These are phyloP conservation scores for Argya squamiceps DNA, from an alignment of 2,797 vertebrate genomes.

Conservation along the genomic window DNA sequence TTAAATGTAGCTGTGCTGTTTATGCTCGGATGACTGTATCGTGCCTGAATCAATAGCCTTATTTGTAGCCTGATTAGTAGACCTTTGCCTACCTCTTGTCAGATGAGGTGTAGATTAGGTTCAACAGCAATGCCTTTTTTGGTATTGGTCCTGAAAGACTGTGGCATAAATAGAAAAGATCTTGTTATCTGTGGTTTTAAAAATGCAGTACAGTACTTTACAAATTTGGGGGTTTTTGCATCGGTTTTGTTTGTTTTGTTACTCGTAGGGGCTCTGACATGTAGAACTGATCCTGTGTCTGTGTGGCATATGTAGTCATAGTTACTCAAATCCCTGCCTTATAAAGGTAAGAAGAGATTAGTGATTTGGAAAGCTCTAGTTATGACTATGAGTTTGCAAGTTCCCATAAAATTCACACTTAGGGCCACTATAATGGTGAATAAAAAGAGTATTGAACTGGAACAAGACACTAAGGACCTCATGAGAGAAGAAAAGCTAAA, in stretches of 20 bases:
- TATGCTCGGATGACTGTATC: not conserved
- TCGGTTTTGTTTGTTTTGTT: not conserved
- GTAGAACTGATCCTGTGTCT: not conserved
- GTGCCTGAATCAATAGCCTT: not conserved
- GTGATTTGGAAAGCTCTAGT: conserved; percentile 75
- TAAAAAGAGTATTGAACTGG: conserved; percentile 85
- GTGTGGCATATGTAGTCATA: conserved; percentile 34
- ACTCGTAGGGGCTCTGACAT: not conserved
- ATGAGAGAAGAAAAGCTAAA: conserved; percentile 83
- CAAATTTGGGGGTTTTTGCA: accelerated
- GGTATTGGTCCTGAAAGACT: not conserved
- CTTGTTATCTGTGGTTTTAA: not conserved
- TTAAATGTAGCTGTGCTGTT: not conserved
- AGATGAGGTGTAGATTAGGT: not conserved
- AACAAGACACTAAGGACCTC: conserved; percentile 84
- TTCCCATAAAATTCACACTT: conserved; percentile 86
- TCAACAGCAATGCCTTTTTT: not conserved
- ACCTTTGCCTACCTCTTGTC: not conserved
- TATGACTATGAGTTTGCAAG: conserved; percentile 79
- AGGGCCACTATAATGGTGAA: conserved; percentile 79
- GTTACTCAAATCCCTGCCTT: conserved; percentile 55
- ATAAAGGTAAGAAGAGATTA: conserved; percentile 77
- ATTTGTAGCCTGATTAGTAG: not conserved
- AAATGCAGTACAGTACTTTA: conserved; percentile 2
- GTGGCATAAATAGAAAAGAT: not conserved